Evolutionary conservation across 23 tunicate species (phyloP), one percentile per base, ranked within the genome.

Genomic region (Oikopleura vanhoeffeni): DNA sequence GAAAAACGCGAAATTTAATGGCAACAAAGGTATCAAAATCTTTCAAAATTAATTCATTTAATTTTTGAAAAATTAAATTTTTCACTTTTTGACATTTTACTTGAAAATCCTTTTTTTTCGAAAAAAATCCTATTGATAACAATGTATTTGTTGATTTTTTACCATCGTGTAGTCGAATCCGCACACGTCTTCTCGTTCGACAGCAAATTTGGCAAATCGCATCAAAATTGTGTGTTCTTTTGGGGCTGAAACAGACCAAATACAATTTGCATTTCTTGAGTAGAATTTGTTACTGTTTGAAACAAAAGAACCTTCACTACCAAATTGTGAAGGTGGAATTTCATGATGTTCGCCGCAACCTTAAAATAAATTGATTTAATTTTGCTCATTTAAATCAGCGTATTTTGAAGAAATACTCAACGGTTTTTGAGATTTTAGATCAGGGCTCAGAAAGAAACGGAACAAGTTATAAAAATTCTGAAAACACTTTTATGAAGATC

Each of bases 111-210:
- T n/a, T n/a, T n/a, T n/a, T n/a, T n/a, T n/a, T n/a, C n/a, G n/a
- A n/a, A n/a, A n/a, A n/a, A n/a, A n/a, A n/a, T n/a, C n/a, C n/a
- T n/a, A n/a, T n/a, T n/a, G n/a, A n/a, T n/a, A n/a, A n/a, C n/a
- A n/a, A n/a, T n/a, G n/a, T n/a, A 49, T 24, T 49, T 49, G 24
- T 49, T 49, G 24, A 24, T 49, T 13, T 49, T 49, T 49, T 49
- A 49, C 64, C 79, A 71, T 71, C 38, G 79, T 2, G 35, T 71
- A 71, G 38, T 71, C 79, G 38, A 71, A 71, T 4, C 79, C 79
- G 38, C 79, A 71, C 4, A 71, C 79, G 79, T 71, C 79, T 71
- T 71, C 79, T 71, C 79, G 79, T 30, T 71, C 79, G 2, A 71
- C 38, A 32, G 79, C 79, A 71, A 71, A 71, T 28, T 30, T 18